Conservation (phyloP, 2,888 invertebrate species). For the Drosophila seclusa region DNA sequence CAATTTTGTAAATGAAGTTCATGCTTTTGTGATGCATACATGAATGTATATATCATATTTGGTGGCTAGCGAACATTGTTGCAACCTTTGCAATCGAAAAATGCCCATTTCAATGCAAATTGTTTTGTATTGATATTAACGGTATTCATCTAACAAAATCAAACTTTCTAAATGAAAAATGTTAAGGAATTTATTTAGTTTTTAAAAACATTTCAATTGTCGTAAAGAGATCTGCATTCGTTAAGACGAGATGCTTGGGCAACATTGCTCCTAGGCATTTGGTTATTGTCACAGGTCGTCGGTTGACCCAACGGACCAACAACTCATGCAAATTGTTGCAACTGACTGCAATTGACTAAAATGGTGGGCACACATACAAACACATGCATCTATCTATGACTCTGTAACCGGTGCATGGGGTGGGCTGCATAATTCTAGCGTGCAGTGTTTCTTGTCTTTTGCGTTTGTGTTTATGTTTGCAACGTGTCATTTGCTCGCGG, state of each 20-base stretch:
- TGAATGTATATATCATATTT: background rate
- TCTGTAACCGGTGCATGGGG: slow-evolving; percentile 1
- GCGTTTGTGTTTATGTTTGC: slow-evolving; percentile 7
- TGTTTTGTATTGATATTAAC: background rate
- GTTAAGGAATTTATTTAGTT: background rate
- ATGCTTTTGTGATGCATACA: background rate
- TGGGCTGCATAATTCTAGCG: slow-evolving; percentile 46
- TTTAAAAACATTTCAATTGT: background rate
- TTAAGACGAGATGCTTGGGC: slow-evolving; percentile 16
- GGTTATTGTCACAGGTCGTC: slow-evolving; percentile 45
- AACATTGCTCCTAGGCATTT: slow-evolving; percentile 32
- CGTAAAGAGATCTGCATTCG: slow-evolving; percentile 7
- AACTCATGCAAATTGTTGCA: slow-evolving; percentile 64
- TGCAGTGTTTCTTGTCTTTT: slow-evolving; percentile 26
- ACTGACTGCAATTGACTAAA: slow-evolving; percentile 61
- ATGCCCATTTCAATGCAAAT: background rate
- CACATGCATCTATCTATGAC: background rate
- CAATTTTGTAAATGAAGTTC: background rate
- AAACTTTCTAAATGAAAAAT: background rate
- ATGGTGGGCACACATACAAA: slow-evolving; percentile 47
- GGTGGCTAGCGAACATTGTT: background rate
- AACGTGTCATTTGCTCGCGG: slow-evolving; percentile 43
- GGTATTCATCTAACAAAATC: background rate
- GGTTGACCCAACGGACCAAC: slow-evolving; percentile 46
- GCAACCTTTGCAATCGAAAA: background rate